These are phyloP conservation scores for Macquaria ambigua DNA, from an alignment of 2,113 vertebrate genomes.

Conservation along the genomic window DNA sequence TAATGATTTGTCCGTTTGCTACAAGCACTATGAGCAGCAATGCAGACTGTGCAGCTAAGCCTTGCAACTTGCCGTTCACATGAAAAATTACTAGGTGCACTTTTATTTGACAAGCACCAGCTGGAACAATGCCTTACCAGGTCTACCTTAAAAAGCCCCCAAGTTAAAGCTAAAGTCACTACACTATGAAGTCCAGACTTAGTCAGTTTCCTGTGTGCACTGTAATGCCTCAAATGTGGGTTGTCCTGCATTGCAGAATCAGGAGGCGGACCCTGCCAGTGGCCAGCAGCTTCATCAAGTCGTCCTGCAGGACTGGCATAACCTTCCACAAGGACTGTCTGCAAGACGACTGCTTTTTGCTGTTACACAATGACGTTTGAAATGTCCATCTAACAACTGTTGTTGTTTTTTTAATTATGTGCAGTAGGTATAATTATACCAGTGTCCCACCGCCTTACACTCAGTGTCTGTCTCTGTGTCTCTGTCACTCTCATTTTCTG, in stretches of 20 bases:
- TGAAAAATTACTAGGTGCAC: neutral
- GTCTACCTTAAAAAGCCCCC: neutral
- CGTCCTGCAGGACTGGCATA: neutral
- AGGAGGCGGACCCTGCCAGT: neutral
- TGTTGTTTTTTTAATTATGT: slow-evolving; percentile 19
- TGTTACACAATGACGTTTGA: neutral
- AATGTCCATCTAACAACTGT: neutral
- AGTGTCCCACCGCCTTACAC: slow-evolving; percentile 39
- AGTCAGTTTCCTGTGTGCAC: neutral
- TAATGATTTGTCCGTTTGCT: neutral
- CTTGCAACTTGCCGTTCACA: neutral
- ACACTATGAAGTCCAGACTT: neutral
- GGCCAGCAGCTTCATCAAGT: neutral
- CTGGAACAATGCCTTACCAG: neutral
- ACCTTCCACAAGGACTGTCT: slow-evolving; percentile 3
- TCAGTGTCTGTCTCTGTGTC: slow-evolving; percentile 15
- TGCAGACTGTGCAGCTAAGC: neutral
- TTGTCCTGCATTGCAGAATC: neutral
- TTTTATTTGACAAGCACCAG: neutral
- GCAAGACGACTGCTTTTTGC: neutral
- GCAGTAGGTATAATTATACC: slow-evolving; percentile 46
- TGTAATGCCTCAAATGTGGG: neutral
- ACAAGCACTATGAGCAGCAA: neutral
- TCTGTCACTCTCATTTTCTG: slow-evolving; percentile 40
- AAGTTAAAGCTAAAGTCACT: neutral